These are phyloP conservation scores for Brachionus plicatilis DNA, from an alignment of 1,140 invertebrate species.

Conservation along the genomic window DNA sequence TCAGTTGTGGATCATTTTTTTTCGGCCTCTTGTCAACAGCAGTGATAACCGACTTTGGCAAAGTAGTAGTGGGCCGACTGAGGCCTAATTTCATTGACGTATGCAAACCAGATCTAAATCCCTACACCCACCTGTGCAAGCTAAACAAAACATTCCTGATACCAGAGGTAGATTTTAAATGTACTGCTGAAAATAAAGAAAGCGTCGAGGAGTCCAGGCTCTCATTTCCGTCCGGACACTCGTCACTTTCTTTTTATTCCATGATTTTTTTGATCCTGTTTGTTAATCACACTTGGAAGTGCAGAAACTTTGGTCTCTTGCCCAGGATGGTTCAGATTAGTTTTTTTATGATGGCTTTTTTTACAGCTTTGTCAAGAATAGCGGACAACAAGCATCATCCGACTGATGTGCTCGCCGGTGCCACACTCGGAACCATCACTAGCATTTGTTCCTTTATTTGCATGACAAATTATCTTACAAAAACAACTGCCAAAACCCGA, in stretches of 20 bases:
- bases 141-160: background rate
- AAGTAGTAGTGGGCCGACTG: constrained; percentile 81
- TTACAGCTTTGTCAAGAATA: constrained; percentile 64
- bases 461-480: background rate
- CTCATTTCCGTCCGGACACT: constrained; percentile 63
- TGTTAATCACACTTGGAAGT: background rate
- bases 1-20: background rate
- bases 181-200: constrained; percentile 45
- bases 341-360: constrained; percentile 17
- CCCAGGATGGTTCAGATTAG: background rate
- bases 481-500: background rate
- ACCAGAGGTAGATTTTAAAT: constrained; percentile 56
- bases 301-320: background rate
- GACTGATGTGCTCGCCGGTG: constrained; percentile 68
- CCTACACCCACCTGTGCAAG: constrained; percentile 40
- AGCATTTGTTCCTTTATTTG: constrained; percentile 48
- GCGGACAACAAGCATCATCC: constrained; percentile 90
- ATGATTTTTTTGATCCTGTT: constrained; percentile 24
- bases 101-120: constrained; percentile 56
- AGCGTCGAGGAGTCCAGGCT: constrained; percentile 50
- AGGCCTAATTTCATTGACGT: constrained; percentile 79
- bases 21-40: background rate
- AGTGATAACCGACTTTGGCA: constrained; percentile 75
- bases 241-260: constrained; percentile 55
- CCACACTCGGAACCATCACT: constrained; percentile 59